These are phyloP conservation scores for Polietes domitor DNA, from an alignment of 2,888 invertebrate genomes.

Conservation along the genomic window DNA sequence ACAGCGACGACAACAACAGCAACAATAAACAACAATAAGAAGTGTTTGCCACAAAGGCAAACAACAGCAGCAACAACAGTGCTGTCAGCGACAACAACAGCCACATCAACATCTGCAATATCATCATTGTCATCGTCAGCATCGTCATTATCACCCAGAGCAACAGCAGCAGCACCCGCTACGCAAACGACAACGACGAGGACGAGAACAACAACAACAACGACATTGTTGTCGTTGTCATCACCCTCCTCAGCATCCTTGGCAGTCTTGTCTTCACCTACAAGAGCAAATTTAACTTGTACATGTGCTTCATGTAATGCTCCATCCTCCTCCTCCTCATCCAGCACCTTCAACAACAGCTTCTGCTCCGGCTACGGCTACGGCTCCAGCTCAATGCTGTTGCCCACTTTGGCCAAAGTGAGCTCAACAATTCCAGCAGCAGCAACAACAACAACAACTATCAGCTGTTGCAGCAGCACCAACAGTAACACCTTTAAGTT, in stretches of 20 bases:
- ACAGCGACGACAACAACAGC: conserved; percentile 37
- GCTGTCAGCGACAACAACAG: conserved; percentile 20
- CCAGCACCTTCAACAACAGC: conserved; percentile 17
- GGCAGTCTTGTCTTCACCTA: conserved; percentile 16
- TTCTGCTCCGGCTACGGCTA: conserved; percentile 10
- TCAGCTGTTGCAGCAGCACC: conserved; percentile 11
- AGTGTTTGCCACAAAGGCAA: conserved; percentile 52
- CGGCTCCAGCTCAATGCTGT: not conserved
- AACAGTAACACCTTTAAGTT: conserved; percentile 53
- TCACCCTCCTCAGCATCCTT: not conserved
- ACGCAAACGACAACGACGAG: not conserved
- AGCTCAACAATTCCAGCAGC: conserved; percentile 16
- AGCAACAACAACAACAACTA: conserved; percentile 16
- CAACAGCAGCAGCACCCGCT: not conserved
- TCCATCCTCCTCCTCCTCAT: conserved; percentile 17
- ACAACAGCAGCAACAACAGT: conserved; percentile 19
- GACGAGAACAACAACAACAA: too few relatives aligned
- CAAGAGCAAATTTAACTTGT: conserved; percentile 44
- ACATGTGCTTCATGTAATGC: conserved; percentile 45
- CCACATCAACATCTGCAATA: conserved; percentile 14
- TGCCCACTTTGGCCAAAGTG: conserved; percentile 13
- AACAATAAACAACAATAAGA: conserved; percentile 40
- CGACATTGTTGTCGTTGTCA: not conserved
- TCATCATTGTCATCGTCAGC: not conserved
- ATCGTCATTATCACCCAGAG: not conserved